phyloP scores from a whole-genome alignment of 2,888 invertebrate genomes.

The Cabera pusaria region DNA sequence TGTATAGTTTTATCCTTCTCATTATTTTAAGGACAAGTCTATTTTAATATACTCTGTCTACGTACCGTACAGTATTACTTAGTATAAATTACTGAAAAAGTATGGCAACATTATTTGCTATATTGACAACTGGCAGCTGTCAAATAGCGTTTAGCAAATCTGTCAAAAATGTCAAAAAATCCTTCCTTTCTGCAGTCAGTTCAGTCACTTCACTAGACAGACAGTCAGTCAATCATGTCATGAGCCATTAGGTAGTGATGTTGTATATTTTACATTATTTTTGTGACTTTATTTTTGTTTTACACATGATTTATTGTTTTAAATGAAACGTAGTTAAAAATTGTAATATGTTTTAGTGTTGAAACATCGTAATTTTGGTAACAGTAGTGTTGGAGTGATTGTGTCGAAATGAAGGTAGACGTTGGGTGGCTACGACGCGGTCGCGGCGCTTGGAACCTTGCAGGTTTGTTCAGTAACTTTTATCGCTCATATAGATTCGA shows the following conservation, averaged over 20 bases:
- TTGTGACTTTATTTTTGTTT: slow-evolving; percentile 51
- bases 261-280: slow-evolving; percentile 46
- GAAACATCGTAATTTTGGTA: slow-evolving; percentile 39
- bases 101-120: too few species aligned
- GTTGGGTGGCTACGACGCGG: slow-evolving; percentile 65
- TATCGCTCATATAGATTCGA: too few species aligned
- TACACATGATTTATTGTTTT: slow-evolving; percentile 50
- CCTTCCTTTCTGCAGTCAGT: too few species aligned
- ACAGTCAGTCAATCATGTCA: slow-evolving; percentile 45
- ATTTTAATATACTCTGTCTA: too few species aligned
- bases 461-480: slow-evolving; percentile 71
- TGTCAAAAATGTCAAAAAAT: slow-evolving; percentile 1
- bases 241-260: slow-evolving; percentile 47
- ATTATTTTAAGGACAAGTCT: too few species aligned
- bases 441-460: slow-evolving; percentile 61
- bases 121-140: too few species aligned
- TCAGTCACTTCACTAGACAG: slow-evolving; percentile 16
- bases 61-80: too few species aligned
- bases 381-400: slow-evolving; percentile 48
- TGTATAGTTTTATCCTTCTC: too few species aligned
- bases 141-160: too few species aligned
- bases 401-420: slow-evolving; percentile 74
- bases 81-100: too few species aligned
- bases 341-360: slow-evolving; percentile 49
- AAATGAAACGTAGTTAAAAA: slow-evolving; percentile 30